These are phyloP conservation scores for Rhabdomys dilectus DNA, from an alignment of 2,113 vertebrate genomes.

Conservation along the genomic window DNA sequence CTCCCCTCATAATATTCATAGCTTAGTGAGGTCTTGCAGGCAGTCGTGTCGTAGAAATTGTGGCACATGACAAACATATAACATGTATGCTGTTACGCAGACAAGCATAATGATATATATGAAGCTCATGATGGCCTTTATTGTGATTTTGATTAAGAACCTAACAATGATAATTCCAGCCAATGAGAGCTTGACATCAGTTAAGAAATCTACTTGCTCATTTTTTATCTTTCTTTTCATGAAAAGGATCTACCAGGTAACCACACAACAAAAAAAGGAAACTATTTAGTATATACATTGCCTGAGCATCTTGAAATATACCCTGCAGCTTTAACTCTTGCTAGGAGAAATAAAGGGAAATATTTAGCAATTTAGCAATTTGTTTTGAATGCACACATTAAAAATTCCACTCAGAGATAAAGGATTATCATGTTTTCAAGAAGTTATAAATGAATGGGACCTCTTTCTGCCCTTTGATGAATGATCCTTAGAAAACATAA, in stretches of 20 bases:
- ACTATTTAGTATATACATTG: background rate
- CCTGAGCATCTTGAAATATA: background rate
- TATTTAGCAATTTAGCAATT: background rate
- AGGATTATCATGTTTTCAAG: background rate
- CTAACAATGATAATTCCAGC: background rate
- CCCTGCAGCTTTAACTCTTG: background rate
- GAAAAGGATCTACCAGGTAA: background rate
- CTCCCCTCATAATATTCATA: background rate
- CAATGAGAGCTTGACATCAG: background rate
- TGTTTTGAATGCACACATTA: background rate
- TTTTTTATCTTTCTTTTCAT: background rate
- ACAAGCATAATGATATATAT: background rate
- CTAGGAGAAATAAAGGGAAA: background rate
- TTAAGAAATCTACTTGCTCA: background rate
- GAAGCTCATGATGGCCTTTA: accelerated
- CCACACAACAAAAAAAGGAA: background rate
- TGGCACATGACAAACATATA: background rate
- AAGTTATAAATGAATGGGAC: background rate
- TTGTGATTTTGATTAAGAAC: background rate
- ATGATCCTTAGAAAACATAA: background rate
- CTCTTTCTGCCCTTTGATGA: background rate
- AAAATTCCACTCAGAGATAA: background rate
- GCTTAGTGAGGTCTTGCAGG: background rate
- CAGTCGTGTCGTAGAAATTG: background rate
- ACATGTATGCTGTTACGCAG: accelerated